phyloP scores from a whole-genome alignment of 2,797 vertebrate species.

The Mionectes olivaceus region DNA sequence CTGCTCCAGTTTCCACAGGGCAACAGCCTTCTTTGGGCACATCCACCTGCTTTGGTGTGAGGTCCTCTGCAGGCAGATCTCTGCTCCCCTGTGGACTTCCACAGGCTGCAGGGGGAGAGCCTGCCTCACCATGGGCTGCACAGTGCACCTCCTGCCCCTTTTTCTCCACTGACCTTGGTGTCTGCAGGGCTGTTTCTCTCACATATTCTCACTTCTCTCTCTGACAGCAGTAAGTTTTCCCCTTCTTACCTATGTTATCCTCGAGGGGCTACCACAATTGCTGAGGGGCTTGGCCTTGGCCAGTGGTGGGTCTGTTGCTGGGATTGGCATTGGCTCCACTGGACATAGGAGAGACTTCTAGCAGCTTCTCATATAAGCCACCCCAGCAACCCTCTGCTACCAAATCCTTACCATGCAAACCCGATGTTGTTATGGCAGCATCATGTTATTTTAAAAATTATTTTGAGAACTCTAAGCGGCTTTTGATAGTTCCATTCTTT shows the following conservation, averaged over 20 bases:
- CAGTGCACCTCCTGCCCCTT: fast-evolving
- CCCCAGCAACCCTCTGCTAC: background rate
- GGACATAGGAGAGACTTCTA: background rate
- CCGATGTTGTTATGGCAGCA: background rate
- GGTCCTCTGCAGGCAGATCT: background rate
- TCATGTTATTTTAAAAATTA: background rate
- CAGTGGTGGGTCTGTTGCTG: background rate
- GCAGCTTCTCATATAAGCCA: background rate
- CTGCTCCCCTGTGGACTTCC: background rate
- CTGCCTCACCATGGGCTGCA: background rate
- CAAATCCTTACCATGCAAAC: background rate
- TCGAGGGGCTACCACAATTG: too few relatives aligned
- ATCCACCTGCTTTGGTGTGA: background rate
- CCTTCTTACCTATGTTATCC: background rate
- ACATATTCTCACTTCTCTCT: background rate
- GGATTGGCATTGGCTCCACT: background rate
- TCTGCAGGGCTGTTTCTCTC: background rate
- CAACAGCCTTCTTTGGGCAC: background rate
- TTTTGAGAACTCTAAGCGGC: background rate
- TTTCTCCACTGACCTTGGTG: background rate
- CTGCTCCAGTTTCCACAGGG: background rate
- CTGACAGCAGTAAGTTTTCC: background rate
- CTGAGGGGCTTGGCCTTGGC: background rate
- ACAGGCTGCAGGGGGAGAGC: background rate
- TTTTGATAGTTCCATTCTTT: background rate